A percentile compares a stretch with the other conserved stretches of the same genome.
Conservation (phyloP, 2,888 invertebrate species). For the Pseudeuparius sepicola region DNA sequence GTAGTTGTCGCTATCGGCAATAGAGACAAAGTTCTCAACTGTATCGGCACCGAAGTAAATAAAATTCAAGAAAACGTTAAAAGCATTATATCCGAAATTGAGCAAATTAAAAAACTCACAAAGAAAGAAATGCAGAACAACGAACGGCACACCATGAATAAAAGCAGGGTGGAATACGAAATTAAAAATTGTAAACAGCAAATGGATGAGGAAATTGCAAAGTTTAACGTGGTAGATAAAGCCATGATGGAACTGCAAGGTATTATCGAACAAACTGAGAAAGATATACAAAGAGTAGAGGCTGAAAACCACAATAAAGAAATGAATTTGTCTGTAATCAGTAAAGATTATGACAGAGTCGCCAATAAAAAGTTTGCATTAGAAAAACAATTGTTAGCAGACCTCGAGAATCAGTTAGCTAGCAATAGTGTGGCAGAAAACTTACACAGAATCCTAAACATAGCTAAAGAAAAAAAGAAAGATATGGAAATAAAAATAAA, state of each 20-base stretch:
- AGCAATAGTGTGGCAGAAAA: slow-evolving; percentile 21
- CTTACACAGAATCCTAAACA: slow-evolving; percentile 17
- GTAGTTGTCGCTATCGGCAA: slow-evolving; percentile 60
- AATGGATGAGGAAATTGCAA: slow-evolving; percentile 46
- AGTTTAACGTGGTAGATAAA: slow-evolving; percentile 42
- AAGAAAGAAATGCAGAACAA: slow-evolving; percentile 57
- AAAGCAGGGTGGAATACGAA: slow-evolving; percentile 49
- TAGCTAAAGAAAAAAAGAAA: slow-evolving; percentile 38
- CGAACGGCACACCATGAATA: slow-evolving; percentile 51
- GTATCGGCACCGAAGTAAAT: slow-evolving; percentile 36
- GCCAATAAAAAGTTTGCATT: slow-evolving; percentile 44
- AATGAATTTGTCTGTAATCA: slow-evolving; percentile 15
- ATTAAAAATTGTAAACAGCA: slow-evolving; percentile 40
- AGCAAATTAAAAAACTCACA: slow-evolving; percentile 55
- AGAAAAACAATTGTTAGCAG: slow-evolving; percentile 44
- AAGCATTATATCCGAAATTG: slow-evolving; percentile 43
- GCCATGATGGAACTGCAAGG: slow-evolving; percentile 47
- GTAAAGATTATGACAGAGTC: slow-evolving; percentile 43
- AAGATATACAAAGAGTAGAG: slow-evolving; percentile 47
- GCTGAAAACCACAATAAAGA: slow-evolving; percentile 26
- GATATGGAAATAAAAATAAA: slow-evolving; percentile 30
- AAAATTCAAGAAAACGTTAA: slow-evolving; percentile 39
- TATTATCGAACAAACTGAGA: slow-evolving; percentile 51
- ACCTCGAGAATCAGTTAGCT: slow-evolving; percentile 21
- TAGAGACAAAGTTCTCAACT: slow-evolving; percentile 55